Conservation (phyloP, 2,888 invertebrate species). For the Parnassius mnemosyne region DNA sequence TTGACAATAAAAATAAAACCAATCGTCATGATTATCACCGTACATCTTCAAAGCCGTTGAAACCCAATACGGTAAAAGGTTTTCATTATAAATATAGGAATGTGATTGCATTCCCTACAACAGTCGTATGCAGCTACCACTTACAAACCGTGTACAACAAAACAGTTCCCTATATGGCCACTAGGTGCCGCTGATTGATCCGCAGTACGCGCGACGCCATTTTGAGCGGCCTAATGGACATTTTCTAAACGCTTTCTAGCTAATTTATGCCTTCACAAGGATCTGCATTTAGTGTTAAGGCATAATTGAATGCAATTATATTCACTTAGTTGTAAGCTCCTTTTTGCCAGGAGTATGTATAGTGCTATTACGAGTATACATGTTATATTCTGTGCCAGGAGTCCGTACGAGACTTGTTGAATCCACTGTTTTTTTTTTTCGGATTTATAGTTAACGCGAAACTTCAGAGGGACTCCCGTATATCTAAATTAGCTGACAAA, state of each 20-base stretch:
- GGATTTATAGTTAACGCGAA: no score
- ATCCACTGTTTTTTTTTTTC: no score
- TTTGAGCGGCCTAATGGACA: constrained; percentile 10
- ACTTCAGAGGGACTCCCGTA: no score
- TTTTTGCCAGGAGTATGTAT: no score
- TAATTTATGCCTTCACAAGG: not conserved
- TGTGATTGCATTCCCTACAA: not conserved
- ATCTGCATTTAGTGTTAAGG: not conserved
- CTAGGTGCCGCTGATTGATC: constrained; percentile 13
- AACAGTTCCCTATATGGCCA: constrained; percentile 11
- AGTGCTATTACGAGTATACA: no score
- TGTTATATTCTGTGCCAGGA: no score
- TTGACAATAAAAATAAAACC: no score
- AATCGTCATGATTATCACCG: not conserved
- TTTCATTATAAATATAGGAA: not conserved
- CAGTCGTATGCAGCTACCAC: not conserved
- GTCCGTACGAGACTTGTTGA: no score
- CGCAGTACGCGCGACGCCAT: constrained; percentile 6
- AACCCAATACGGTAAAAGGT: not conserved
- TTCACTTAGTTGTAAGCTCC: no score
- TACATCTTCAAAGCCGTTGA: not conserved
- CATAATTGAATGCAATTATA: no score
- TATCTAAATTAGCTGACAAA: no score
- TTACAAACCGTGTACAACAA: not conserved
- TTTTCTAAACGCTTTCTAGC: not conserved